Evolutionary conservation across 2,797 vertebrate genomes (phyloP).

Genomic region (Tolypeutes matacus): DNA sequence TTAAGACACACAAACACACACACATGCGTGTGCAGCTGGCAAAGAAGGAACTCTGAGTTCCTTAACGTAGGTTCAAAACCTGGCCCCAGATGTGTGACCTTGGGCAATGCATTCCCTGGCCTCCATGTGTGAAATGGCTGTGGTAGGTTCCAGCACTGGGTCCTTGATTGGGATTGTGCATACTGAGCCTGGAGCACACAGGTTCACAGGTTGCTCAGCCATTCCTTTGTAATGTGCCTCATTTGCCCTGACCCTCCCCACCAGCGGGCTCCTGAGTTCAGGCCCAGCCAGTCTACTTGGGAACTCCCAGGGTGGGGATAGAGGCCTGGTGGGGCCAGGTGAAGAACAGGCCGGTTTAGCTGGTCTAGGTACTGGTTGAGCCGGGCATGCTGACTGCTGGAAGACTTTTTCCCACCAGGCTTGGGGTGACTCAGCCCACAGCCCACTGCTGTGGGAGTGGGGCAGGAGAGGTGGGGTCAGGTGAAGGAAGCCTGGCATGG

Average conservation of each 20-base stretch:
- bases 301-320: slow-evolving; percentile 14
- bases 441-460: not conserved
- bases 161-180: not conserved
- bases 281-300: slow-evolving; percentile 18
- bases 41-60: not conserved
- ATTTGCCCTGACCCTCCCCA: not conserved
- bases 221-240: not conserved
- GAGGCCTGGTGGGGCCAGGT: not conserved
- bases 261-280: not conserved
- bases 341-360: slow-evolving; percentile 12
- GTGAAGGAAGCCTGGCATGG: not conserved
- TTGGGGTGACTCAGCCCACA: not conserved
- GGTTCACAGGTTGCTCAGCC: not conserved
- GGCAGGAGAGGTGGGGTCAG: not conserved
- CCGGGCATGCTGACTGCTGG: not conserved
- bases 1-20: not conserved
- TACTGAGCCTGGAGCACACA: not conserved
- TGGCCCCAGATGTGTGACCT: too few species aligned
- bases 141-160: too few species aligned
- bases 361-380: not conserved
- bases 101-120: not conserved
- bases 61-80: not conserved
- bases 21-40: not conserved
- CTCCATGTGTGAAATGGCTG: not conserved
- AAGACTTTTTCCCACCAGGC: not conserved